Percentiles rank a stretch among this genome's conserved stretches.
These are phyloP conservation scores for Spermophilus dauricus DNA, from an alignment of 2,113 vertebrate genomes.

Conservation along the genomic window DNA sequence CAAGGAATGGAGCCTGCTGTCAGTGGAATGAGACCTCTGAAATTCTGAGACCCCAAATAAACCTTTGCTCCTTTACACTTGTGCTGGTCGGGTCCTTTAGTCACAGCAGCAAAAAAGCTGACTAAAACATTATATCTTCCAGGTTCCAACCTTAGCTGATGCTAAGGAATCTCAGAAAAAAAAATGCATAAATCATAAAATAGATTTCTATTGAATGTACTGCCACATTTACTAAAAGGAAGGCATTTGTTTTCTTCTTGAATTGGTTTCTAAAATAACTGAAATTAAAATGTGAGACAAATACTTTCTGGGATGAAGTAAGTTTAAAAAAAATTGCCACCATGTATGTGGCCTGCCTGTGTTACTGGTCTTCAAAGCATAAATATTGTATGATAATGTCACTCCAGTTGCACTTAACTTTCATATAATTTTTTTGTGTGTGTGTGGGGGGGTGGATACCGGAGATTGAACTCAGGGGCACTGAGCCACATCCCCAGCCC, in stretches of 20 bases:
- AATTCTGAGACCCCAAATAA: too few species aligned
- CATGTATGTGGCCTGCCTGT: neutral
- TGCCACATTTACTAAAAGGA: neutral
- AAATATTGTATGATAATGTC: neutral
- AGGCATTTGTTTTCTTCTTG: neutral
- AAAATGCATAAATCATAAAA: neutral
- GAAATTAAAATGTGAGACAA: neutral
- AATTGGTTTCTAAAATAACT: constrained; percentile 41
- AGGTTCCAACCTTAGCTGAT: neutral
- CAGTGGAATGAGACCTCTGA: too few species aligned
- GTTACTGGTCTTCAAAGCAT: neutral
- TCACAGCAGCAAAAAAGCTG: too few species aligned
- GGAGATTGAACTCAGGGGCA: too few species aligned
- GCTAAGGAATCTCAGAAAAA: neutral
- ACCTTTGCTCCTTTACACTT: too few species aligned
- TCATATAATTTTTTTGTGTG: neutral
- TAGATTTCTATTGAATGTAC: neutral
- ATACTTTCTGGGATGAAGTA: neutral
- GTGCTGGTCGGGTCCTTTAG: too few species aligned
- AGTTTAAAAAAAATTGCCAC: neutral
- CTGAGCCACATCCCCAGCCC: too few species aligned
- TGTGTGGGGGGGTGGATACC: too few species aligned
- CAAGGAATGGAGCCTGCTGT: too few species aligned
- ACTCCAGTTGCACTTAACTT: neutral
- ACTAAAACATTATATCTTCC: neutral